Evolutionary conservation across 2,888 invertebrate species (phyloP).

Genomic region (Drosophila quinaria): DNA sequence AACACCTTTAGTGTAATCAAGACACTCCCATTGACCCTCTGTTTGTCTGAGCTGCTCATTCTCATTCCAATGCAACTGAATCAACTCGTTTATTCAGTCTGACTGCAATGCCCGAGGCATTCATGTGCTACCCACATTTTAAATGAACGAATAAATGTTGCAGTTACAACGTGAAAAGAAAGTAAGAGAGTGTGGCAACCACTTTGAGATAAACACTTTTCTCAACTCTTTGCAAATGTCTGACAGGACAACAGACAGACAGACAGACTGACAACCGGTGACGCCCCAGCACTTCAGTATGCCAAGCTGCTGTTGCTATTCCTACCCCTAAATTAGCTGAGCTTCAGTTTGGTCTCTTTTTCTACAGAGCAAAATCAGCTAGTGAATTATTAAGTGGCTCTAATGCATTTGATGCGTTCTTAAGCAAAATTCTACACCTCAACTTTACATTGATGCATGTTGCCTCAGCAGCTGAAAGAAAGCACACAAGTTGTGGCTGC

Average conservation of each 20-base stretch:
- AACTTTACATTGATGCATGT: slow-evolving; percentile 55
- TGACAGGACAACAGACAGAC: slow-evolving; percentile 16
- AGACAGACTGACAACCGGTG: slow-evolving; percentile 19
- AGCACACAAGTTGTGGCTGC: slow-evolving; percentile 58
- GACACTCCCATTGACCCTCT: slow-evolving; percentile 31
- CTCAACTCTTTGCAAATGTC: slow-evolving; percentile 12
- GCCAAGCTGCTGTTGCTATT: slow-evolving; percentile 21
- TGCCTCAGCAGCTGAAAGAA: slow-evolving; percentile 27
- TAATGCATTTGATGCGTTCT: slow-evolving; percentile 78
- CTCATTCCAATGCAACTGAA: slow-evolving; percentile 23
- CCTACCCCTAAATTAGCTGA: slow-evolving; percentile 56
- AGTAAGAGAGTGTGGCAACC: slow-evolving; percentile 25
- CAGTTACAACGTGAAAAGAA: not conserved
- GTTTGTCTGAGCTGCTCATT: slow-evolving; percentile 30
- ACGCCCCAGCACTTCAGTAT: slow-evolving; percentile 45
- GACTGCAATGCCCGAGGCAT: slow-evolving; percentile 15
- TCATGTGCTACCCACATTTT: slow-evolving; percentile 29
- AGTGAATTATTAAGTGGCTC: slow-evolving; percentile 71
- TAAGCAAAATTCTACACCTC: slow-evolving; percentile 46
- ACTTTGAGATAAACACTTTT: slow-evolving; percentile 50
- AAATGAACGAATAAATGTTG: slow-evolving; percentile 33
- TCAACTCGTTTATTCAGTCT: slow-evolving; percentile 16
- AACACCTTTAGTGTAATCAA: not conserved
- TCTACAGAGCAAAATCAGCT: slow-evolving; percentile 44
- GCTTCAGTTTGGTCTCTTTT: slow-evolving; percentile 4